Evolutionary conservation across 2,113 vertebrate species (phyloP).

Genomic region (Rhinolophus ferrumequinum): DNA sequence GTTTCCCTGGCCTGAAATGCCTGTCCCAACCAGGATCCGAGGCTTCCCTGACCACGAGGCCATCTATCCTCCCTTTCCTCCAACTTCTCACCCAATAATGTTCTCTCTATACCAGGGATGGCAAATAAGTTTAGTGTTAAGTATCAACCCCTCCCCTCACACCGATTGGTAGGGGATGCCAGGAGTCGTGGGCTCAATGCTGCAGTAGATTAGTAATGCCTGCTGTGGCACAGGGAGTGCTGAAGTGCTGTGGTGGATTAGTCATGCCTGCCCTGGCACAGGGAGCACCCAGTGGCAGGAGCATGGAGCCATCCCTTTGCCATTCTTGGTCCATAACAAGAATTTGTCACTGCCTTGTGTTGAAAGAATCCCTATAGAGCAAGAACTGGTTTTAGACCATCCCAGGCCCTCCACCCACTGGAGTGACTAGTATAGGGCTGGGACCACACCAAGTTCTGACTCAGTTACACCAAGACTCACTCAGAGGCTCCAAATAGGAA

Average conservation of each 20-base stretch:
- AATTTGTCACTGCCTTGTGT: neutral
- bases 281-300: rapidly evolving
- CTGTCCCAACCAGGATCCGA: neutral
- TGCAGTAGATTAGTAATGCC: neutral
- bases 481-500: neutral
- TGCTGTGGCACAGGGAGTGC: no score
- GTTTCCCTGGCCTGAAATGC: neutral
- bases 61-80: neutral
- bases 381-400: neutral
- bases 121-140: neutral
- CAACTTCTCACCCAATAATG: neutral
- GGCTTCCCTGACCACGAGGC: neutral
- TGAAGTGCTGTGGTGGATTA: no score
- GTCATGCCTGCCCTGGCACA: no score
- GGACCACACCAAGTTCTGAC: neutral
- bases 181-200: neutral
- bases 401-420: neutral
- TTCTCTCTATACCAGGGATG: neutral
- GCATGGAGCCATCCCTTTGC: neutral
- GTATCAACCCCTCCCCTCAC: neutral
- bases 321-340: neutral
- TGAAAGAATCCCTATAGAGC: neutral
- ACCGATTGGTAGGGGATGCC: neutral
- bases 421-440: neutral
- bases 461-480: neutral